Base-by-base conservation (phyloP, 1,140 invertebrate species). In the Drosophila novamexicana region DNA sequence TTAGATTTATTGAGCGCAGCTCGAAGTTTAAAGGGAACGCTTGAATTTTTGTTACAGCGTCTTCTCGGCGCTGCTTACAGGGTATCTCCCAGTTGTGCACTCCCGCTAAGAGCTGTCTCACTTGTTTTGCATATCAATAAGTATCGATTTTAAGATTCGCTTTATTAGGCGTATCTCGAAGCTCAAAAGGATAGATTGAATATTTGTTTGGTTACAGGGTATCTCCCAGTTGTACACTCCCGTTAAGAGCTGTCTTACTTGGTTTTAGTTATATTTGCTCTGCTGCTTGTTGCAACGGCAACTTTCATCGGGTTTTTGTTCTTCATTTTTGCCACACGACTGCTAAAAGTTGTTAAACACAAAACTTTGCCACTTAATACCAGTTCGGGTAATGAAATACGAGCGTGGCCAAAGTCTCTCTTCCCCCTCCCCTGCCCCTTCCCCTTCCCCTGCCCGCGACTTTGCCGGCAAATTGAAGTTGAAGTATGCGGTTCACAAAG, bases 321-420 rank as follows among this genome's bases (percentile, higher is more conserved):
- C 69, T 77, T 84, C 73, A 74, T 77, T 83, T 89, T 88, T 89
- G 74, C 80, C 52, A 74, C 77, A 66, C 73, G 84, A 64, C 80
- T 84, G 73, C 84, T 84, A 72, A 88, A 88, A 89, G 84, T 88
- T 88, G 84, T 89, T 88, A 88, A 88, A 88, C 83, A 88, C 83
- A 89, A 88, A 88, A 88, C 73, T 88, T 88, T 88, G 83, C 83
- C 80, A 88, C 83, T 88, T 88, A 88, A 88, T 88, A 88, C 84
- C 84, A 86, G 83, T 88, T 88, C 84, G 84, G 89, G 84, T 89
- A 88, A 88, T 88, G 83, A 89, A 88, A 89, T 88, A 88, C 84
- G 84, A 89, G 77, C 83, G 14, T 66, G 82, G 40, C 37, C 16
- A 79, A 58, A 45, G 29, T 29, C 63, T 62, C 63, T 65, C 73